phyloP scores from a whole-genome alignment of 2,113 vertebrate genomes.

The Pluvianellus socialis region DNA sequence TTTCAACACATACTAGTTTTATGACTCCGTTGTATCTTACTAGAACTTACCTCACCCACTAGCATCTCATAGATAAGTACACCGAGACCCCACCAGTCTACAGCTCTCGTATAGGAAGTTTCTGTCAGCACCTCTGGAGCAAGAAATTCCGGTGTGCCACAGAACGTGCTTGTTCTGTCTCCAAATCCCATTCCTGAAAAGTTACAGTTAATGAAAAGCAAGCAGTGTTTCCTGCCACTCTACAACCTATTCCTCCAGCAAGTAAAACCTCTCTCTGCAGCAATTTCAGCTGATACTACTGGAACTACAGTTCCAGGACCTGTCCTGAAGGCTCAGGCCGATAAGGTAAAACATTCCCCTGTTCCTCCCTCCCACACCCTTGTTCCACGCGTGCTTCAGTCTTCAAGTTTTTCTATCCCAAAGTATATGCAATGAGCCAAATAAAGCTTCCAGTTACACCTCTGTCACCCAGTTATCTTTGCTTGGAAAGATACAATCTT shows the following conservation, averaged over 20 bases:
- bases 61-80: slow-evolving; percentile 99
- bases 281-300: not conserved
- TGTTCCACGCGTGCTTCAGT: not conserved
- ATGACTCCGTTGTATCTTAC: not conserved
- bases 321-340: not conserved
- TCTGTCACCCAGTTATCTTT: not conserved
- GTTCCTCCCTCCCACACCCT: not conserved
- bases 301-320: not conserved
- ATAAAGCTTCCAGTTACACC: not conserved
- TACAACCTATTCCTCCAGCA: not conserved
- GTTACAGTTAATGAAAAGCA: slow-evolving; percentile 22
- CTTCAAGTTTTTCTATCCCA: not conserved
- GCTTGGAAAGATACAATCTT: not conserved
- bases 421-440: not conserved
- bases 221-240: not conserved
- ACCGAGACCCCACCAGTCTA: slow-evolving; percentile 99
- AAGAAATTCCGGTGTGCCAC: slow-evolving; percentile 97
- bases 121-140: slow-evolving; percentile 98
- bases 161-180: slow-evolving; percentile 97
- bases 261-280: not conserved
- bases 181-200: slow-evolving; percentile 95
- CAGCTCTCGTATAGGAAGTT: slow-evolving; percentile 95
- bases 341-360: not conserved
- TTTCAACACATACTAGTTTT: not conserved
- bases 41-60: slow-evolving; percentile 91